Evolutionary conservation across 2,797 vertebrate species (phyloP), one percentile per base, ranked within the genome.

Genomic region (Molossus alvarezi): DNA sequence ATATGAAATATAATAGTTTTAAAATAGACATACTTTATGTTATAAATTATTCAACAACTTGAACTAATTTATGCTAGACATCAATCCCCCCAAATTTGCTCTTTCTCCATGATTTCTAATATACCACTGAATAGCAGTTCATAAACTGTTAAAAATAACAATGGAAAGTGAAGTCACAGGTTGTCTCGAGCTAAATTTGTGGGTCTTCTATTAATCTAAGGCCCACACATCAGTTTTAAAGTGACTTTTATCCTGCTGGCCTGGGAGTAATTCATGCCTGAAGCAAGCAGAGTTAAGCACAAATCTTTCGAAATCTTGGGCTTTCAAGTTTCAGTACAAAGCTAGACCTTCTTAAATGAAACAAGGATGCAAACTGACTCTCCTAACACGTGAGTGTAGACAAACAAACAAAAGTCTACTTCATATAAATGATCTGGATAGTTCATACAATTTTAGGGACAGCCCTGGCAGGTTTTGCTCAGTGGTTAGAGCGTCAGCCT

Each of bases 301-400:
- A 33, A 25, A 9, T 53, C 72, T n/a, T 41, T 62, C 7, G 51
- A 85, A 82, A 94, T 75, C 29, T 25, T 45, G 58, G 60, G 25
- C 48, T 80, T 92, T 81, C 58, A 71, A 21, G 37, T 86, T 81
- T 95, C n/a, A 73, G 58, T 77, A 71, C n/a, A 85, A 92, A 96
- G 23, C 23, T 73, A 67, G 45, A 79, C 27, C 41, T 85, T 88
- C 62, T 79, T 67, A 90, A 84, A 91, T 17, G 33, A 88, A 91
- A 60, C 27, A 80, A 85, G n/a, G 71, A 71, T 90, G 58, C n/a
- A 81, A 80, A 37, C 25, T 10, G 12, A 60, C 27, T 58, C 5
- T 93, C 58, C 83, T 75, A 76, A 76, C 18, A 83, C 25, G 20
- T 48, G 6, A 84, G n/a, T 92, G 8, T 37, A 85, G 48, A 80